Evolutionary conservation across 2,888 invertebrate species (phyloP), one percentile per base, ranked within the genome.

Genomic region (Mellilla xanthometata): DNA sequence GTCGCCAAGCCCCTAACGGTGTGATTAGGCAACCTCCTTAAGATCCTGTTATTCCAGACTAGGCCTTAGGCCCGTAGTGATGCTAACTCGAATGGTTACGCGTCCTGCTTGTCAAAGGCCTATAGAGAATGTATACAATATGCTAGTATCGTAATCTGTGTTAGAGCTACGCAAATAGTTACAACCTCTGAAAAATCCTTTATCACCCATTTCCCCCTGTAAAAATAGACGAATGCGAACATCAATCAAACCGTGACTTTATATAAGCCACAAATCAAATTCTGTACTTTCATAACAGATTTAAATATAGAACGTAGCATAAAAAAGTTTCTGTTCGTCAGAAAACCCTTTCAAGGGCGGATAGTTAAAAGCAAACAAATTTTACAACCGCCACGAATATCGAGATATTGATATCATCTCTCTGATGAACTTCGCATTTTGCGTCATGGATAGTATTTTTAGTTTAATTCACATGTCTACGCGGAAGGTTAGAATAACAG

Each of bases 321-420:
- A n/a, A n/a, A 73, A 72, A 68, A 65, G 59, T 65, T 69, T 68
- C 50, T 60, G 60, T 51, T 54, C 49, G 62, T 67, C 54, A 33
- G 62, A 64, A 71, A 74, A 72, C 75, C 78, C 76, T 72, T 65
- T 62, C 85, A 85, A 85, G 85, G 84, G 70, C 80, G 62, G 5
- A 63, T 68, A 68, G 67, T 68, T 66, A 72, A 72, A 74, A 77
- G 70, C 72, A 78, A 79, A 79, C 77, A 76, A 61, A 40, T 80
- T 83, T 83, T 77, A 82, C 75, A 74, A 62, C n/a, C n/a, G 76
- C 61, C 64, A 76, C 67, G 64, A 52, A 75, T 79, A 82, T 60
- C 52, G 52, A 67, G 65, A 60, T 72, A 73, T 72, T 68, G 69
- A 70, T 73, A 69, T 63, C 58, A 64, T 67, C 58, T 65, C 57